Conservation (phyloP, 2,113 vertebrate species). For the Paedocypris sp. region DNA sequence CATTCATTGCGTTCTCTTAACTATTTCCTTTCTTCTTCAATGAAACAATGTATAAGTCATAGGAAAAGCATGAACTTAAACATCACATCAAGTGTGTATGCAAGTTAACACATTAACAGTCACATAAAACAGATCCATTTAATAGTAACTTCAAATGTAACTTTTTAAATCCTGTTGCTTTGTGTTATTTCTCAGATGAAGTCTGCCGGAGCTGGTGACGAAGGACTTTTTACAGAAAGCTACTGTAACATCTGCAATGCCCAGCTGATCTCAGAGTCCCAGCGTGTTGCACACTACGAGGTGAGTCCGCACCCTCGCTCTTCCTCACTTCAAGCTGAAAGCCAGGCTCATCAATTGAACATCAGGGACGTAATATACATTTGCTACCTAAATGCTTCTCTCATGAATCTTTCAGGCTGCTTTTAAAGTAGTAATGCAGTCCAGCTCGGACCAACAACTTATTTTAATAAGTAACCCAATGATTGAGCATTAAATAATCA, state of each 20-base stretch:
- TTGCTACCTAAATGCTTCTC: conserved; percentile 14
- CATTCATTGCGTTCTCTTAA: too few species aligned
- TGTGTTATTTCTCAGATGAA: conserved; percentile 60
- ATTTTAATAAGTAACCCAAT: conserved; percentile 47
- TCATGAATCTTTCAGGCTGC: conserved; percentile 28
- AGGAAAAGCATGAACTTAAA: too few species aligned
- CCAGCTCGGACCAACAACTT: conserved; percentile 37
- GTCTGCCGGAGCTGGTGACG: conserved; percentile 61
- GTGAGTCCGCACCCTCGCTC: conserved; percentile 42
- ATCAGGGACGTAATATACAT: conserved; percentile 12
- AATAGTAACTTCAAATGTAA: too few species aligned
- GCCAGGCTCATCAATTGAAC: conserved; percentile 20
- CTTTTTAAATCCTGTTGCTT: neutral
- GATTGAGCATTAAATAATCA: conserved; percentile 52
- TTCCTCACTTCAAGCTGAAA: conserved; percentile 14
- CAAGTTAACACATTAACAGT: too few species aligned
- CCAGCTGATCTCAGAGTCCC: conserved; percentile 74
- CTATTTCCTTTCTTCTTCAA: too few species aligned
- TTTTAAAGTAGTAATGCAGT: conserved; percentile 45
- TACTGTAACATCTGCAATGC: conserved; percentile 78
- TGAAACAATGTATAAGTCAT: too few species aligned
- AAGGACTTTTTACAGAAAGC: conserved; percentile 70
- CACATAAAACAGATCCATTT: too few species aligned
- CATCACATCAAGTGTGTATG: too few species aligned
- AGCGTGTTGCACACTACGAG: conserved; percentile 74